Base-by-base conservation (phyloP, 2,113 vertebrate species). In the Parus major region DNA sequence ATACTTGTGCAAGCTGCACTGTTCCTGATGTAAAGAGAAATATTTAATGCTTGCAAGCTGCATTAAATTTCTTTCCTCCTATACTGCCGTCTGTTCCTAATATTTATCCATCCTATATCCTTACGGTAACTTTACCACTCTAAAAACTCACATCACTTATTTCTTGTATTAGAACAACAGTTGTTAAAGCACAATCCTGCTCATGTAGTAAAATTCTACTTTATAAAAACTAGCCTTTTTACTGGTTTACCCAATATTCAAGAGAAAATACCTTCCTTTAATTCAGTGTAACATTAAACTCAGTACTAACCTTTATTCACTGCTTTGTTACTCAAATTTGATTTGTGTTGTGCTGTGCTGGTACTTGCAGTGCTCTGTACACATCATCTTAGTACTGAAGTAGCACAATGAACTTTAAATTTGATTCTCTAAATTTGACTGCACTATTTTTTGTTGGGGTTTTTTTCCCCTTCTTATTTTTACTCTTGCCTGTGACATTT, bases 381-480 rank as follows among this genome's bases (percentile, higher is more conserved):
- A n/a, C 31, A 36, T 53, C 12, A n/a, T n/a, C 46, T 79, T 44
- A 69, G 25, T 87, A 52, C 27, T 52, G 36, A 75, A 64, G 73
- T 22, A 56, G 36, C 36, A 80, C 29, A 66, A 12, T 41, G n/a
- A 91, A 79, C 70, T 71, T 79, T 18, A 56, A 55, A 94, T 80
- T 18, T 56, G 2, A 55, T 79, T 59, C 29, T 68, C 36, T 36
- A 36, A 36, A 36, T 36, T 80, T 81, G 46, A 55, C 33, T 42
- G 27, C 33, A 85, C 69, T 78, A 57, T 5, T 5, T 36, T 60
- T 23, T 21, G 1, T 11, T 4, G 25, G 3, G 0, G 4, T 75
- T 75, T 52, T 23, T 23, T 1, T 0, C 15, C 28, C 9, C 29
- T 61, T 49, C 24, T 61, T 44, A 36, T 47, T 89, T 89, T 84